phyloP scores from a whole-genome alignment of 2,113 vertebrate genomes.

The Prochilodus magdalenae region DNA sequence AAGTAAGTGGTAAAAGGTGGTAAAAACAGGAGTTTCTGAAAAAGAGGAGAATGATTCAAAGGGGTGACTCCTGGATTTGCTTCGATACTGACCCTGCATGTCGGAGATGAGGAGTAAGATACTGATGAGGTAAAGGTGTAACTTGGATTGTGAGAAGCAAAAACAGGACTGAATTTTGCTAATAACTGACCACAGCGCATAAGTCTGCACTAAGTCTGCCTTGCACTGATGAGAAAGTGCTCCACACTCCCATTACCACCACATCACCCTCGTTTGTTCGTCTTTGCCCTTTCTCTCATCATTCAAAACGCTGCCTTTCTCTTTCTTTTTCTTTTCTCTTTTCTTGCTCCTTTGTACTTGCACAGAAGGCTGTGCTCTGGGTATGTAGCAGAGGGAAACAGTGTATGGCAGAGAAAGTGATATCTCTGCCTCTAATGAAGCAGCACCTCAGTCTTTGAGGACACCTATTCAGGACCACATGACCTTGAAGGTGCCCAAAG shows the following conservation, averaged over 20 bases:
- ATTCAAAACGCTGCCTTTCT: constrained; percentile 61
- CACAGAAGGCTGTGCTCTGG: constrained; percentile 52
- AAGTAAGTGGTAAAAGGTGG: no score
- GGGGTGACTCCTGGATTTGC: no score
- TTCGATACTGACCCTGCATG: no score
- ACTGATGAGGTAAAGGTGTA: no score
- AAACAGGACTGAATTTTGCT: not conserved
- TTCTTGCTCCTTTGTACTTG: constrained; percentile 63
- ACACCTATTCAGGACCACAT: constrained; percentile 70
- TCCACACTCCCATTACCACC: constrained; percentile 13
- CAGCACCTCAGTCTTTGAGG: constrained; percentile 68
- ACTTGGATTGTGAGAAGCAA: no score
- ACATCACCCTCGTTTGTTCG: constrained; percentile 33
- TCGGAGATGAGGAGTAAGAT: no score
- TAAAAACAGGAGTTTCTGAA: no score
- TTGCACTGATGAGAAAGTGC: constrained; percentile 15
- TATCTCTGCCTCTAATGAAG: constrained; percentile 73
- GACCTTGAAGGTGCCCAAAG: constrained; percentile 72
- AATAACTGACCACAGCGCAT: not conserved
- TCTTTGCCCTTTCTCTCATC: constrained; percentile 45
- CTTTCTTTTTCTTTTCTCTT: constrained; percentile 57
- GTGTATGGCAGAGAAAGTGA: constrained; percentile 71
- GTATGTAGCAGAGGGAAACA: constrained; percentile 55
- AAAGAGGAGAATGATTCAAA: no score
- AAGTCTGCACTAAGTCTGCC: constrained; percentile 29